Evolutionary conservation across 2,888 invertebrate species (phyloP).

Genomic region (Allolobophora icterica): DNA sequence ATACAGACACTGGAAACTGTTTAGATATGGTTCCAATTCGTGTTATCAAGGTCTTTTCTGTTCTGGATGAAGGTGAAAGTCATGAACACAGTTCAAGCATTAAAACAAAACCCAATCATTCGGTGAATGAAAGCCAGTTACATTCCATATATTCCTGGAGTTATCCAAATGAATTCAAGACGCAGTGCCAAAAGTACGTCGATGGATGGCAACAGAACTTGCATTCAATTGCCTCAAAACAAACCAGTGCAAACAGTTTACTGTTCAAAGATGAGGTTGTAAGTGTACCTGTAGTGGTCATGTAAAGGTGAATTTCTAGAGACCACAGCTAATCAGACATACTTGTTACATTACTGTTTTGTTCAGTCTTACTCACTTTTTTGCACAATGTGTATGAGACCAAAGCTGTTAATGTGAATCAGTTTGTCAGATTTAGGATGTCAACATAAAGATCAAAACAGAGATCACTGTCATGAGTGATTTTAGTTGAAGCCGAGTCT

Average conservation of each 20-base stretch:
- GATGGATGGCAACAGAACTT: not conserved
- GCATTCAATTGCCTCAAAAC: not conserved
- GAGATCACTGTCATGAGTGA: no score
- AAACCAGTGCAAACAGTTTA: not conserved
- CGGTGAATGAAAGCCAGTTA: not conserved
- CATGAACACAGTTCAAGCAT: not conserved
- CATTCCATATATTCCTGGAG: not conserved
- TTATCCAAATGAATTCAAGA: conserved; percentile 6
- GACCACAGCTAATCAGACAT: not conserved
- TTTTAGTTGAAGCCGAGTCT: no score
- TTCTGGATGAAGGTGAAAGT: not conserved
- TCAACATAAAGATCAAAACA: no score
- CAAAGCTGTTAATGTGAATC: no score
- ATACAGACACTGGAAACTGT: not conserved
- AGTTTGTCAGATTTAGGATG: no score
- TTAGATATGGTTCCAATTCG: not conserved
- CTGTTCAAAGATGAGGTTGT: conserved; percentile 8
- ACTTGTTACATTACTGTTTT: no score
- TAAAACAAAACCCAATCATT: not conserved
- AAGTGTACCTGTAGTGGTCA: not conserved
- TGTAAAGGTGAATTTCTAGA: not conserved
- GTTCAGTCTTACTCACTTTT: no score
- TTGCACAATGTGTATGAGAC: no score
- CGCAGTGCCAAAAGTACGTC: not conserved
- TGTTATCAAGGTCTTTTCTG: not conserved